phyloP scores from a whole-genome alignment of 35 echinoderm and acorn worm species.

The Ophioderma brevispina region DNA sequence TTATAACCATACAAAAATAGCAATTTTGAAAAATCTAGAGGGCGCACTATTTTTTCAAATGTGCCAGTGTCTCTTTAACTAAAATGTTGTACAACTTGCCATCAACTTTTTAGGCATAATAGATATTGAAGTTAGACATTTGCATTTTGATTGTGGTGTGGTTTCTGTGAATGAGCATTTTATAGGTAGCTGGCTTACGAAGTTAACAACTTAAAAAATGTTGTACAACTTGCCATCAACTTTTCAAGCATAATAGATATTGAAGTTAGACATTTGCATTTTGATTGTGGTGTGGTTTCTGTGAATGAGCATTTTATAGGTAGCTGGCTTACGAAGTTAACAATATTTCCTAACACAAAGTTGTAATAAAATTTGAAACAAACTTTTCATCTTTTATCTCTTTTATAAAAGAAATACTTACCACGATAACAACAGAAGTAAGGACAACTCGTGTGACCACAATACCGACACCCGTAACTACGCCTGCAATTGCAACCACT shows the following conservation, averaged over 20 bases:
- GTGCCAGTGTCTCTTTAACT: too few relatives aligned
- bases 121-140: not conserved
- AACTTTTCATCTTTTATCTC: too few relatives aligned
- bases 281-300: not conserved
- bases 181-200: not conserved
- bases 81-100: not conserved
- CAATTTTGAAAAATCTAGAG: too few relatives aligned
- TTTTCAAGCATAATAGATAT: not conserved
- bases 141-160: not conserved
- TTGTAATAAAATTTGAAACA: not conserved
- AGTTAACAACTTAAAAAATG: too few relatives aligned
- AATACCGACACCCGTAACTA: not conserved
- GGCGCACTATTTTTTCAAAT: too few relatives aligned
- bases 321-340: not conserved
- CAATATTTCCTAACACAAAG: not conserved
- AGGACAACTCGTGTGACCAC: not conserved
- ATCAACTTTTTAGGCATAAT: not conserved
- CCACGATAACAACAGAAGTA: not conserved
- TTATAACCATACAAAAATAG: too few relatives aligned
- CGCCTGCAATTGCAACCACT: not conserved
- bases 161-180: not conserved
- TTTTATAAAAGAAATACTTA: not conserved
- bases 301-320: not conserved
- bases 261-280: not conserved
- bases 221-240: not conserved